Conservation (phyloP, 2,888 invertebrate genomes). For the Scaptomyza flava region DNA sequence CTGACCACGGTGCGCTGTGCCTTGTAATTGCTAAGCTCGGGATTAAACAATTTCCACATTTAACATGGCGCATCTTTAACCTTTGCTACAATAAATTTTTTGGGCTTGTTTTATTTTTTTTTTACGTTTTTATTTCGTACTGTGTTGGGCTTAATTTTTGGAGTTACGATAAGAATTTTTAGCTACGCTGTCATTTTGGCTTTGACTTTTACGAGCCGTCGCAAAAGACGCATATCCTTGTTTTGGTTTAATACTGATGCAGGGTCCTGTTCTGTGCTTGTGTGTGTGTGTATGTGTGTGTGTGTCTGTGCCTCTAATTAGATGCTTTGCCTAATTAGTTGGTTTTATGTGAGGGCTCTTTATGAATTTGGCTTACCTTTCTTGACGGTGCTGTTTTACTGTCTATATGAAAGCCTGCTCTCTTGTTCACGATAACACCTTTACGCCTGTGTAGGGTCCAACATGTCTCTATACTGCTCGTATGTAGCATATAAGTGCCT, state of each 20-base stretch:
- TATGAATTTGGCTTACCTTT: constrained; percentile 76
- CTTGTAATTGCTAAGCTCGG: constrained; percentile 72
- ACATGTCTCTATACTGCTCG: constrained; percentile 44
- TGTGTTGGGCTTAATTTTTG: constrained; percentile 51
- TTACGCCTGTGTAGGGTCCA: constrained; percentile 21
- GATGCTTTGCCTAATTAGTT: constrained; percentile 77
- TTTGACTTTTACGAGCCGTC: constrained; percentile 76
- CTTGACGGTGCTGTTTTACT: constrained; percentile 11
- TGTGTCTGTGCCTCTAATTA: constrained; percentile 67
- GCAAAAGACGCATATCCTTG: constrained; percentile 74
- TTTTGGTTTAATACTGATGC: constrained; percentile 21
- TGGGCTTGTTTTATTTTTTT: constrained; percentile 21
- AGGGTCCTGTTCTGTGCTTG: constrained; percentile 2
- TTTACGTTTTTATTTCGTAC: not conserved
- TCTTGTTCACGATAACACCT: not conserved
- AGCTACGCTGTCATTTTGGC: constrained; percentile 76
- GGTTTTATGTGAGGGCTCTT: constrained; percentile 75
- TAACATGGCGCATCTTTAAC: constrained; percentile 80
- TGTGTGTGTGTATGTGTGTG: not conserved
- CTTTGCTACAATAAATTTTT: constrained; percentile 72
- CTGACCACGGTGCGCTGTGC: constrained; percentile 70
- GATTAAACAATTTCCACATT: constrained; percentile 80
- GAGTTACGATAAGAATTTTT: constrained; percentile 73
- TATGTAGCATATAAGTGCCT: no score
- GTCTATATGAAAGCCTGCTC: not conserved